Percentiles rank a stretch among this genome's conserved stretches.
Conservation (phyloP, 2,888 invertebrate genomes). For the Leptopilina drosophilae region DNA sequence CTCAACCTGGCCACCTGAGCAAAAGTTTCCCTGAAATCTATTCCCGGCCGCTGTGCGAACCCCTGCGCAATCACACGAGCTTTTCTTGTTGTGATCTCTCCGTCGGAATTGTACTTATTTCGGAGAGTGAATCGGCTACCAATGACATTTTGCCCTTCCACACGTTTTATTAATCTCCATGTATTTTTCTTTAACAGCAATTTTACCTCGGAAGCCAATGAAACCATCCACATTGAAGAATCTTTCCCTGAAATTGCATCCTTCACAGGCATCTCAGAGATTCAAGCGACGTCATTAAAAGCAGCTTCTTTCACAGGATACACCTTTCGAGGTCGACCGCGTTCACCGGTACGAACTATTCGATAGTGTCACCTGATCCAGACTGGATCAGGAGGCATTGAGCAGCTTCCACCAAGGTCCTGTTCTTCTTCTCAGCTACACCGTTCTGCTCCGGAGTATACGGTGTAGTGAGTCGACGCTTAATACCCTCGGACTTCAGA, state of each 20-base stretch:
- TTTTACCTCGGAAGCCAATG: conserved; percentile 37
- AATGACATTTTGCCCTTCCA: conserved; percentile 23
- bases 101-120: conserved; percentile 29
- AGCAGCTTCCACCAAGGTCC: neutral
- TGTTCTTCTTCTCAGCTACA: neutral
- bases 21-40: neutral
- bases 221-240: conserved; percentile 35
- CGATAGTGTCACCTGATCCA: conserved; percentile 32
- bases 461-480: neutral
- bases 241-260: conserved; percentile 31
- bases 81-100: conserved; percentile 34
- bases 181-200: conserved; percentile 30
- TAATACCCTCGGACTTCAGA: neutral
- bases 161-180: conserved; percentile 40
- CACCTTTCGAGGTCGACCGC: conserved; percentile 40
- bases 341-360: conserved; percentile 40
- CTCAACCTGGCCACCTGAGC: neutral
- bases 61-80: neutral
- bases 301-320: neutral
- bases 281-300: neutral
- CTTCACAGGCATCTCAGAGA: conserved; percentile 23
- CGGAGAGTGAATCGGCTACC: conserved; percentile 36
- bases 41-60: neutral
- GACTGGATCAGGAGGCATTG: no score
- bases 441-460: neutral